A percentile compares a stretch with the other conserved stretches of the same genome.
Conservation (phyloP, 2,888 invertebrate species). For the Drosophila kambysellisi region DNA sequence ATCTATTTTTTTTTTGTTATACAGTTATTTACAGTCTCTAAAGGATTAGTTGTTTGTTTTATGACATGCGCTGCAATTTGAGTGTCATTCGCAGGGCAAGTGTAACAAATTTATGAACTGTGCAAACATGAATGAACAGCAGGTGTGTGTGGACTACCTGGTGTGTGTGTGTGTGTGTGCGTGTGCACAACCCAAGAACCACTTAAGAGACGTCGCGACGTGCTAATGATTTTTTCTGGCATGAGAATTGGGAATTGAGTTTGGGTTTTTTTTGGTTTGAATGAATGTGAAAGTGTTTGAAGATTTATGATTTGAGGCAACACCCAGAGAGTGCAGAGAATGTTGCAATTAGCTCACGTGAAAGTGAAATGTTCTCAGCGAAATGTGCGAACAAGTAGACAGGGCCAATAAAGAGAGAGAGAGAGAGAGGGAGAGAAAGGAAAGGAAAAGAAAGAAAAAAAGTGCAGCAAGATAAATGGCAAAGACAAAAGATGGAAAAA, state of each 20-base stretch:
- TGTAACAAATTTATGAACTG: slow-evolving; percentile 65
- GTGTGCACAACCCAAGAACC: slow-evolving; percentile 30
- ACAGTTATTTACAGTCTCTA: no score
- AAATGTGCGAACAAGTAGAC: slow-evolving; percentile 72
- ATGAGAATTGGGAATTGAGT: slow-evolving; percentile 8
- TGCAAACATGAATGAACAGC: slow-evolving; percentile 52
- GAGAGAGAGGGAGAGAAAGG: slow-evolving; percentile 19
- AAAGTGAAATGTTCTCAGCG: slow-evolving; percentile 78
- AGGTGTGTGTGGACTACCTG: slow-evolving; percentile 36
- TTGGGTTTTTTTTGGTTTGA: slow-evolving; percentile 34
- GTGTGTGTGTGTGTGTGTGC: neutral
- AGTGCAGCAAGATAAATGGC: slow-evolving; percentile 53
- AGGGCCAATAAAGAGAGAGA: slow-evolving; percentile 8
- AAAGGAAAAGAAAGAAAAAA: slow-evolving; percentile 13
- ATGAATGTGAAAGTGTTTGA: slow-evolving; percentile 77
- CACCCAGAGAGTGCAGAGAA: slow-evolving; percentile 44
- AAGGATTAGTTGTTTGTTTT: slow-evolving; percentile 2
- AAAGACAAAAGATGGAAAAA: slow-evolving; percentile 16
- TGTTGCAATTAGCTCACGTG: slow-evolving; percentile 69
- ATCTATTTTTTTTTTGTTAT: neutral
- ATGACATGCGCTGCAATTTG: slow-evolving; percentile 32
- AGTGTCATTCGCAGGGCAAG: slow-evolving; percentile 26
- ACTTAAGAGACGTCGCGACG: slow-evolving; percentile 75
- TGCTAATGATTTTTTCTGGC: slow-evolving; percentile 65
- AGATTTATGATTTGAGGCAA: slow-evolving; percentile 77